Base-by-base conservation (phyloP, 2,888 invertebrate genomes). In the Margaritifera margaritifera region DNA sequence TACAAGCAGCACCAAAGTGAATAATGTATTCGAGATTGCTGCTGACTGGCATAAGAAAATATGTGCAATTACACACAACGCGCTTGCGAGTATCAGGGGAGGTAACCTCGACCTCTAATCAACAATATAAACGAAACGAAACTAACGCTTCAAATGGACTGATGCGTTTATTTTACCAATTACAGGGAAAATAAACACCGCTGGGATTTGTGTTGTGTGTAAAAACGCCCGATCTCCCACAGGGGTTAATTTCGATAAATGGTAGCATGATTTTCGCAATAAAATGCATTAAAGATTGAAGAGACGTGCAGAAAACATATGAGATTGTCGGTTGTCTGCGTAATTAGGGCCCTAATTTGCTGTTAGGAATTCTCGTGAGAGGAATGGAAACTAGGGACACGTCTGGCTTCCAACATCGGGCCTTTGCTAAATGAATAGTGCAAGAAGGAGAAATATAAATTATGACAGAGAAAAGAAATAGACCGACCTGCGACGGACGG, bases 201-300 rank as follows among this genome's bases (percentile, higher is more conserved):
- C 50, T 42, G 61, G 50, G 50, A 22, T n/a, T 50, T n/a, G 20
- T 22, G 61, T 61, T 61, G 27, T 50, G 42, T 18, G 19, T 50
- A 62, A 24, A n/a, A 62, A 51, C 42, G 27, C 8, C n/a, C n/a
- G 42, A 56, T 64, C 61, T 72, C 78, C 80, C 80, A 74, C 50
- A 71, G 78, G 72, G 80, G 75, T 75, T 76, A 80, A 80, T 79
- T 79, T 77, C 64, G 59, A 63, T 66, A 75, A 77, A 80, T 76
- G 71, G 77, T 66, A 66, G 54, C 62, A 74, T 71, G 71, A 77
- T 75, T 72, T 75, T 64, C 62, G 61, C 54, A 58, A 61, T 61
- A 75, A 71, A 71, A 71, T 65, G 62, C 62, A 70, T 73, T 73
- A 73, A 64, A 64, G 56, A 53, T 58, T 53, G 54, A 62, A 71